phyloP scores from a whole-genome alignment of 2,888 invertebrate genomes.

The Plagodis dolabraria region DNA sequence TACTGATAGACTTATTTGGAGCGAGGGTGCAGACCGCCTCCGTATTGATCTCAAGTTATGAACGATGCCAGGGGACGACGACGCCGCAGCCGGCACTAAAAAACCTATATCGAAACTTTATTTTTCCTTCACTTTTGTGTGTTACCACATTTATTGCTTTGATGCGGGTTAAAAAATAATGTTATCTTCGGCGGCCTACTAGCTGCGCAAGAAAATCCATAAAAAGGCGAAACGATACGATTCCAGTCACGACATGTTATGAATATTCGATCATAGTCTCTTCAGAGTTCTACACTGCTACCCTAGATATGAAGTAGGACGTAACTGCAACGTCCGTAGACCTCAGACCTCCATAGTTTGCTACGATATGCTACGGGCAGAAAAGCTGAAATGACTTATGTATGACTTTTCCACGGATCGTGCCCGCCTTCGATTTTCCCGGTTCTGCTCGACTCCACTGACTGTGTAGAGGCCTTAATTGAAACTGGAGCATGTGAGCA shows the following conservation, averaged over 20 bases:
- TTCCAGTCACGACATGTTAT: background rate
- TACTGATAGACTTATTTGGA: conserved; percentile 38
- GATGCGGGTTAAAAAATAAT: conserved; percentile 24
- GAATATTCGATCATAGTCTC: background rate
- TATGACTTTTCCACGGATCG: conserved; percentile 57
- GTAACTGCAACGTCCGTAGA: conserved; percentile 17
- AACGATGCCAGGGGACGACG: conserved; percentile 44
- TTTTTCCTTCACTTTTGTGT: conserved; percentile 34
- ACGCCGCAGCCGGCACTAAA: conserved; percentile 55
- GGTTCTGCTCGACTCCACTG: conserved; percentile 39
- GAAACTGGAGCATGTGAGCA: conserved; percentile 62
- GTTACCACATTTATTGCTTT: conserved; percentile 29
- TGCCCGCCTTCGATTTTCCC: conserved; percentile 25
- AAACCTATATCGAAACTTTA: conserved; percentile 40
- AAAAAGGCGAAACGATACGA: conserved; percentile 3
- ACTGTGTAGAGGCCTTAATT: conserved; percentile 54
- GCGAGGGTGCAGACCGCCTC: conserved; percentile 59
- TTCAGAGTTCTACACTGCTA: conserved; percentile 5
- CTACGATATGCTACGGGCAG: conserved; percentile 23
- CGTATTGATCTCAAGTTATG: conserved; percentile 73
- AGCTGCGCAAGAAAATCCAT: conserved; percentile 10
- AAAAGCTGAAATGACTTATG: conserved; percentile 40
- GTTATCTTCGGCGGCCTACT: conserved; percentile 11
- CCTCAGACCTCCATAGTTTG: conserved; percentile 5
- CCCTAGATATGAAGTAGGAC: background rate